These are phyloP conservation scores for Hoplostethus mediterraneus DNA, from an alignment of 2,797 vertebrate species.

Conservation along the genomic window DNA sequence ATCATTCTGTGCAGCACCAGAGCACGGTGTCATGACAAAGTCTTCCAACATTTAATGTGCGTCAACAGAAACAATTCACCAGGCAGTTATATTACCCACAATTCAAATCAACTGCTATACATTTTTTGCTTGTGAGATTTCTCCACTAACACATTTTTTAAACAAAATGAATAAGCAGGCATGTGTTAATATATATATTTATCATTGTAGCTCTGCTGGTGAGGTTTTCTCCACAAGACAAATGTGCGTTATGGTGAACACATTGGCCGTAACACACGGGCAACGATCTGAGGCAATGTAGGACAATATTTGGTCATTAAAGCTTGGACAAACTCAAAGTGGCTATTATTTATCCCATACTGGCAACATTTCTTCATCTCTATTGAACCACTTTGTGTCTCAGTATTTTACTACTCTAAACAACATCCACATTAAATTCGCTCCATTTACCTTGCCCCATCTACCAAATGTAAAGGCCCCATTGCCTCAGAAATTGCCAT, in stretches of 20 bases:
- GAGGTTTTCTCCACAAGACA: conserved; percentile 26
- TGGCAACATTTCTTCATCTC: neutral
- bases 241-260: conserved; percentile 37
- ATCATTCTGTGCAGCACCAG: conserved; percentile 13
- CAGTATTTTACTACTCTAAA: neutral
- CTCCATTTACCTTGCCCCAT: neutral
- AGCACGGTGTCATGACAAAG: conserved; percentile 26
- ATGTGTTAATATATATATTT: conserved; percentile 32
- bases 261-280: neutral
- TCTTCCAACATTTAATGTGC: conserved; percentile 52
- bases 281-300: conserved; percentile 20
- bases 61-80: conserved; percentile 58
- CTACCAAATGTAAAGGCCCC: neutral
- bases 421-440: neutral
- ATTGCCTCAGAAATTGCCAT: neutral
- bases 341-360: neutral
- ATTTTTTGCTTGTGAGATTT: conserved; percentile 10
- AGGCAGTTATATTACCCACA: conserved; percentile 52
- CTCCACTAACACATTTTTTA: conserved; percentile 16
- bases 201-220: conserved; percentile 45
- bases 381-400: neutral
- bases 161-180: conserved; percentile 21
- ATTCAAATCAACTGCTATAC: conserved; percentile 38
- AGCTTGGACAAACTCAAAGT: neutral
- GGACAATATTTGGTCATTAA: conserved; percentile 42